Conservation (phyloP, 2,113 vertebrate genomes). For the Saccopteryx bilineata region DNA sequence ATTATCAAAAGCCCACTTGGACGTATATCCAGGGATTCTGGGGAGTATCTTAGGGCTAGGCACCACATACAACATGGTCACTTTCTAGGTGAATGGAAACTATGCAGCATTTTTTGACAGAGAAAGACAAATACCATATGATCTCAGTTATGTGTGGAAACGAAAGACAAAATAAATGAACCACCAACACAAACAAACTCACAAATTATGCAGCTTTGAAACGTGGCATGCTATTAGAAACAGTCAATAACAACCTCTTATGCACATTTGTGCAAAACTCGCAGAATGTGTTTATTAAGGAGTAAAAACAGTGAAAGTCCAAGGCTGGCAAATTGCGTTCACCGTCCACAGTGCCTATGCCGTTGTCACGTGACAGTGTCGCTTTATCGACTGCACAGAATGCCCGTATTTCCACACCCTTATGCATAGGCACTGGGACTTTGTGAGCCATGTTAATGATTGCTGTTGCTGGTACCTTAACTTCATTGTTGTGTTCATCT, state of each 20-base stretch:
- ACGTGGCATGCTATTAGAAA: not conserved
- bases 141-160: not conserved
- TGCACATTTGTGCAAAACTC: not conserved
- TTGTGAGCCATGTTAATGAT: not conserved
- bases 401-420: not conserved
- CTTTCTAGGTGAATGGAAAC: not conserved
- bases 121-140: not conserved
- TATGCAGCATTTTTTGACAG: not conserved
- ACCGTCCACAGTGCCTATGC: not conserved
- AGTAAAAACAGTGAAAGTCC: not conserved
- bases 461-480: not conserved
- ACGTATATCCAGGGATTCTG: not conserved
- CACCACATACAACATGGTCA: not conserved
- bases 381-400: not conserved
- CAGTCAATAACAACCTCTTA: slow-evolving; percentile 20
- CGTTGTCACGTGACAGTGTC: not conserved
- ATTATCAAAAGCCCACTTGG: not conserved
- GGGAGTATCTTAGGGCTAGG: not conserved
- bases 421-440: not conserved
- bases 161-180: not conserved
- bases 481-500: not conserved
- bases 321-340: not conserved
- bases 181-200: not conserved
- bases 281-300: slow-evolving; percentile 36
- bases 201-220: not conserved